Conservation (phyloP, 2,888 invertebrate species). For the Aphelenchoides bicaudatus region DNA sequence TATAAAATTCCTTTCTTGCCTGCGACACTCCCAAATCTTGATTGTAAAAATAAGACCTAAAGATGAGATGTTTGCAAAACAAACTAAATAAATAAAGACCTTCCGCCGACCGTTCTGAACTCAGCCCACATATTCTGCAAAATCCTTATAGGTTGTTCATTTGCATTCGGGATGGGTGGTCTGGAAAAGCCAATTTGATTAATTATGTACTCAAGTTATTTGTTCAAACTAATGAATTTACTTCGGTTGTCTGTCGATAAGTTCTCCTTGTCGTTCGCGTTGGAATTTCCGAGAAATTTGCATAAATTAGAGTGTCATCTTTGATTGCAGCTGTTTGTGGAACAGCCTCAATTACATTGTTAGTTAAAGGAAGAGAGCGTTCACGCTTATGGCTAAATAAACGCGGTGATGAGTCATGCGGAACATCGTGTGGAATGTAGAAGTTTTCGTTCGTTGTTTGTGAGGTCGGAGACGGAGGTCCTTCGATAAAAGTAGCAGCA, state of each 20-base stretch:
- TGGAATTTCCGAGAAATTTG: constrained; percentile 52
- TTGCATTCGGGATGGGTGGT: constrained; percentile 42
- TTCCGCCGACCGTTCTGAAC: constrained; percentile 50
- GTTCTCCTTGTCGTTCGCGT: constrained; percentile 13
- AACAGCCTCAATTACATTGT: background rate
- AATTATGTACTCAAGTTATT: too few species aligned
- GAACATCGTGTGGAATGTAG: background rate
- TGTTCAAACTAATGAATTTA: too few species aligned
- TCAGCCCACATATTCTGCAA: constrained; percentile 53
- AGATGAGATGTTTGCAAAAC: background rate
- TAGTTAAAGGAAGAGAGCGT: too few species aligned
- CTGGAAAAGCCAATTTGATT: too few species aligned
- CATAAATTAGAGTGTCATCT: constrained; percentile 46
- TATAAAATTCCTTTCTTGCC: too few species aligned
- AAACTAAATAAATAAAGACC: constrained; percentile 26
- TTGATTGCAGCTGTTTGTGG: background rate
- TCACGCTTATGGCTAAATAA: background rate
- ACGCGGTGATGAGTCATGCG: background rate
- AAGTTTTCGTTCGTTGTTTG: constrained; percentile 1
- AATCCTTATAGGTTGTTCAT: constrained; percentile 40
- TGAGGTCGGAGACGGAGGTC: too few species aligned
- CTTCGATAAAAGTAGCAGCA: background rate
- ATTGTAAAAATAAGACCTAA: constrained; percentile 42
- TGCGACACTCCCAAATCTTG: constrained; percentile 45
- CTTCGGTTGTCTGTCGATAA: constrained; percentile 29